Conservation (phyloP, 2,113 vertebrate species). For the Tachycineta bicolor region DNA sequence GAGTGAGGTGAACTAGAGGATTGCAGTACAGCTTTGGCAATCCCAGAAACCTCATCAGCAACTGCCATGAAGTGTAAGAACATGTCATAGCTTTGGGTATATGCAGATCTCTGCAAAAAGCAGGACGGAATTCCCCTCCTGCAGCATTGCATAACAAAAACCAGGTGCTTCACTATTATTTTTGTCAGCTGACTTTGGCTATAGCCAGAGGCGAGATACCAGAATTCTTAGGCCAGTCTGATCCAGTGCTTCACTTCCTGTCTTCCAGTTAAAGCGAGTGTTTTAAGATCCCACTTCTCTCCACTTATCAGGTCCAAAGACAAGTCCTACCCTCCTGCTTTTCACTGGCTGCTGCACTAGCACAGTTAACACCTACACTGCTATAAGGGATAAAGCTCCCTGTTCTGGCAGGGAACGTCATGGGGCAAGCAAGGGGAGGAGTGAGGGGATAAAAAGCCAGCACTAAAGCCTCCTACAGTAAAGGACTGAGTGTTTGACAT, state of each 20-base stretch:
- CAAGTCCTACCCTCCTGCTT: neutral
- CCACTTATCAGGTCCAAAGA: neutral
- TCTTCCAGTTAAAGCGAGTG: conserved; percentile 19
- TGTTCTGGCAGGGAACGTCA: neutral
- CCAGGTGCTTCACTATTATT: conserved; percentile 53
- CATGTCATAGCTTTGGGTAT: neutral
- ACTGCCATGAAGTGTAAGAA: neutral
- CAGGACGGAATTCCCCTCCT: conserved; percentile 52
- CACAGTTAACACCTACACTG: neutral
- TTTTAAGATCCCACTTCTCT: neutral
- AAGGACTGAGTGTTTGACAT: neutral
- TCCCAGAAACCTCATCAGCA: neutral
- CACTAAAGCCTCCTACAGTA: neutral
- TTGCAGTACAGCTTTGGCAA: neutral
- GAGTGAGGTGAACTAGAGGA: neutral
- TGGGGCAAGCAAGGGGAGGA: neutral
- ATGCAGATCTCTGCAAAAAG: conserved; percentile 7
- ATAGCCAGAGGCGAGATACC: neutral
- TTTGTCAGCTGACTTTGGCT: conserved; percentile 55
- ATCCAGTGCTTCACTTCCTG: conserved; percentile 46
- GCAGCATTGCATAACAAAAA: conserved; percentile 15
- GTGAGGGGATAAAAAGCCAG: neutral
- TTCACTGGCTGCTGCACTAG: neutral
- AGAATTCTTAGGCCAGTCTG: conserved; percentile 39
- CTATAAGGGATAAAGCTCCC: neutral